Percentiles rank a stretch among this genome's conserved stretches.
phyloP scores from a whole-genome alignment of 2,797 vertebrate genomes.

The Ataeniobius toweri region DNA sequence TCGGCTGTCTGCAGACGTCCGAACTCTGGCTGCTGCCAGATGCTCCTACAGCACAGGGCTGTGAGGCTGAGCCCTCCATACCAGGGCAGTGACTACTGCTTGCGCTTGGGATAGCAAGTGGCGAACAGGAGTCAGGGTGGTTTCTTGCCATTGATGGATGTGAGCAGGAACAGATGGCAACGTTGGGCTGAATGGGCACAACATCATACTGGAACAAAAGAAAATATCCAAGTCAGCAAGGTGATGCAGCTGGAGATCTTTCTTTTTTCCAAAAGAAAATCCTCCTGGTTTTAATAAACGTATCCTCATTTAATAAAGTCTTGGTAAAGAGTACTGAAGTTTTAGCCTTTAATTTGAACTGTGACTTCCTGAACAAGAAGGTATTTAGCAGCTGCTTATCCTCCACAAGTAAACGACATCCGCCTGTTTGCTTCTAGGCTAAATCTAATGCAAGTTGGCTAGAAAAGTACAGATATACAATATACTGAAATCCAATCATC shows the following conservation, averaged over 20 bases:
- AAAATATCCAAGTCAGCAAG: conserved; percentile 26
- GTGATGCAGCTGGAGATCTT: background rate
- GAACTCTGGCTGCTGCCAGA: conserved; percentile 79
- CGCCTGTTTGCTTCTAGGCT: too few relatives aligned
- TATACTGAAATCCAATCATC: too few relatives aligned
- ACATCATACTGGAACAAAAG: conserved; percentile 89
- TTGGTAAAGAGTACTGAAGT: too few relatives aligned
- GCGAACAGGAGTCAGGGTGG: conserved; percentile 89
- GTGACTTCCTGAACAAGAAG: background rate
- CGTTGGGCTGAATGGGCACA: conserved; percentile 94
- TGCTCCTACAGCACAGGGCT: conserved; percentile 77
- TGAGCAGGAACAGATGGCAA: conserved; percentile 96
- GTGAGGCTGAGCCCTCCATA: conserved; percentile 87
- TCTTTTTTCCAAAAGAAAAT: background rate
- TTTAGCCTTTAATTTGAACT: too few relatives aligned
- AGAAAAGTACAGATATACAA: too few relatives aligned
- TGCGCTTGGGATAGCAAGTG: conserved; percentile 86
- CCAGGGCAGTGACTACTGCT: conserved; percentile 86
- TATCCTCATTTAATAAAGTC: background rate
- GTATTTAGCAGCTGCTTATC: background rate
- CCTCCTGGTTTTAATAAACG: background rate
- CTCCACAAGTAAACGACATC: background rate
- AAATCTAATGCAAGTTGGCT: too few relatives aligned
- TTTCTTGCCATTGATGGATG: conserved; percentile 97
- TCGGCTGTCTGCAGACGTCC: conserved; percentile 63